Evolutionary conservation across 2,113 vertebrate genomes (phyloP).

Genomic region (Gavia stellata): DNA sequence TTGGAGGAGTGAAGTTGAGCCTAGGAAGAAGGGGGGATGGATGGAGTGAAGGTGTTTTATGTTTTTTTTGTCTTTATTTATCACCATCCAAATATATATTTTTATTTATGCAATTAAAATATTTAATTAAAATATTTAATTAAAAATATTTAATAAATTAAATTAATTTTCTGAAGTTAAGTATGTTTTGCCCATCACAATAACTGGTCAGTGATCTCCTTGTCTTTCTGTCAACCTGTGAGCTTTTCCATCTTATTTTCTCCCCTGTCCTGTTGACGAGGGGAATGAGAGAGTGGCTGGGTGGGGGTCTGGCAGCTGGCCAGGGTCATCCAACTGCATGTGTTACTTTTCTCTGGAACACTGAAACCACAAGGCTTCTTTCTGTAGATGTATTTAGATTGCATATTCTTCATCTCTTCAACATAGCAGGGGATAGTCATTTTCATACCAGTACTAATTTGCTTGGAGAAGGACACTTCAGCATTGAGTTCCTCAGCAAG

Average conservation of each 20-base stretch:
- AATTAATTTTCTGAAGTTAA: not conserved
- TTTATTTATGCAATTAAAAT: too few species aligned
- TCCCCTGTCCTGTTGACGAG: not conserved
- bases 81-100: not conserved
- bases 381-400: not conserved
- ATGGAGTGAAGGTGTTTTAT: not conserved
- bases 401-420: not conserved
- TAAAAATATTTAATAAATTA: not conserved
- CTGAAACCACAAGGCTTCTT: not conserved
- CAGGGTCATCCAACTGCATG: not conserved
- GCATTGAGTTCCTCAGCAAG: not conserved
- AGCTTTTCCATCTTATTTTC: not conserved
- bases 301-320: too few species aligned
- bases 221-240: not conserved
- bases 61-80: not conserved
- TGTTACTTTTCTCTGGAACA: not conserved
- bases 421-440: rapidly evolving
- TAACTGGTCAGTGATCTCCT: not conserved
- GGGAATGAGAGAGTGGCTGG: not conserved
- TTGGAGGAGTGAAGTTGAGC: not conserved
- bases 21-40: not conserved
- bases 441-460: not conserved
- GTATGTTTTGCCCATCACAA: not conserved
- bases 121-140: not conserved
- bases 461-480: not conserved